phyloP scores from a whole-genome alignment of 2,113 vertebrate species.

The Dermatemys mawii region DNA sequence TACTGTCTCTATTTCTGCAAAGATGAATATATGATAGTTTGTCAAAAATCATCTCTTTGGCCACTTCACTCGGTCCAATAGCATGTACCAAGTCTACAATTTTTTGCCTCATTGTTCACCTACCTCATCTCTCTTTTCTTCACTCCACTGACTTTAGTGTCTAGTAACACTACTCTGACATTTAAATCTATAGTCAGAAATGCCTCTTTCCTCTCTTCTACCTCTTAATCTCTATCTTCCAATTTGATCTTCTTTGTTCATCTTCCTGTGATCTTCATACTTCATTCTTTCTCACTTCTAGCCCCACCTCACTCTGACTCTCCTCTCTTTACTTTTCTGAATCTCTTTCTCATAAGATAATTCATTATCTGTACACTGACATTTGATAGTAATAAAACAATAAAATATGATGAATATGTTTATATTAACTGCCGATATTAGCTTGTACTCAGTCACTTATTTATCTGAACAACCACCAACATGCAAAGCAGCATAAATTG shows the following conservation, averaged over 20 bases:
- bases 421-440: not conserved
- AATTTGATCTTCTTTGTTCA: not conserved
- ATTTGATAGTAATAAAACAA: not conserved
- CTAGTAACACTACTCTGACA: not conserved
- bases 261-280: not conserved
- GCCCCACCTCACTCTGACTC: not conserved
- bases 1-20: not conserved
- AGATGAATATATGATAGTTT: not conserved
- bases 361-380: not conserved
- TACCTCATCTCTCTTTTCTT: not conserved
- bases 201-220: not conserved
- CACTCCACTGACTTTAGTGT: not conserved
- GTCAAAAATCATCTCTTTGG: not conserved
- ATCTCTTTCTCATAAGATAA: not conserved
- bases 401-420: not conserved
- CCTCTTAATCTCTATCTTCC: not conserved
- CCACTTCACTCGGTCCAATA: not conserved
- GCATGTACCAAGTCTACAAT: not conserved
- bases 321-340: not conserved
- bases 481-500: not conserved
- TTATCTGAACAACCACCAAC: not conserved
- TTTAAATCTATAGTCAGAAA: not conserved
- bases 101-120: not conserved
- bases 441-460: not conserved
- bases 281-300: not conserved